These are phyloP conservation scores for Menura novaehollandiae DNA, from an alignment of 2,113 vertebrate genomes.

Conservation along the genomic window DNA sequence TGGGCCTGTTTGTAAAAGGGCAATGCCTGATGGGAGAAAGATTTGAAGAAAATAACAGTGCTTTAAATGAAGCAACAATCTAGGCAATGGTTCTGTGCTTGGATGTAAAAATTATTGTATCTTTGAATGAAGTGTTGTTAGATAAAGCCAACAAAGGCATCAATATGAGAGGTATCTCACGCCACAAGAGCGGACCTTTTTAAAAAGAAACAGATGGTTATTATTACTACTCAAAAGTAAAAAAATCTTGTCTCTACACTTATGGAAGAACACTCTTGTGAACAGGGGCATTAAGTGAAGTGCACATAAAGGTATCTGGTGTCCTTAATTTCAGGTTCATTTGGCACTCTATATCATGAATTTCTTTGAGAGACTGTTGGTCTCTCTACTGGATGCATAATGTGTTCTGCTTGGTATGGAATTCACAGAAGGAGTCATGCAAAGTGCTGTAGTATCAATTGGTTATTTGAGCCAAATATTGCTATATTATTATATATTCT, in stretches of 20 bases:
- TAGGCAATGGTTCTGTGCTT: background rate
- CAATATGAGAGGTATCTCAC: background rate
- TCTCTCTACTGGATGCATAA: background rate
- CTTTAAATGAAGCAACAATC: background rate
- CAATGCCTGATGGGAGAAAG: background rate
- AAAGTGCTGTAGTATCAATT: background rate
- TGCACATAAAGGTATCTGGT: accelerated
- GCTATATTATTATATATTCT: background rate
- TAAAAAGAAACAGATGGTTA: background rate
- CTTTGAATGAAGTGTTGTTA: background rate
- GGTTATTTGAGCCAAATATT: background rate
- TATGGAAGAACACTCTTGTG: accelerated
- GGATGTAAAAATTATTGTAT: background rate
- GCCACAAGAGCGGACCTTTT: background rate
- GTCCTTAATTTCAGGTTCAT: background rate
- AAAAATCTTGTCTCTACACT: background rate
- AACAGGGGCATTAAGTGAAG: background rate
- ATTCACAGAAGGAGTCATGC: background rate
- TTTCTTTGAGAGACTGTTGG: background rate
- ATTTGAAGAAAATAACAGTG: background rate
- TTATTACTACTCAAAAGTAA: background rate
- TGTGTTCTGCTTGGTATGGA: background rate
- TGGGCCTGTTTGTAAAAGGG: background rate
- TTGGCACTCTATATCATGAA: background rate
- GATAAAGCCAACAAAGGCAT: background rate